Evolutionary conservation across 2,113 vertebrate genomes (phyloP), one percentile per base, ranked within the genome.

Genomic region (Perccottus glenii): DNA sequence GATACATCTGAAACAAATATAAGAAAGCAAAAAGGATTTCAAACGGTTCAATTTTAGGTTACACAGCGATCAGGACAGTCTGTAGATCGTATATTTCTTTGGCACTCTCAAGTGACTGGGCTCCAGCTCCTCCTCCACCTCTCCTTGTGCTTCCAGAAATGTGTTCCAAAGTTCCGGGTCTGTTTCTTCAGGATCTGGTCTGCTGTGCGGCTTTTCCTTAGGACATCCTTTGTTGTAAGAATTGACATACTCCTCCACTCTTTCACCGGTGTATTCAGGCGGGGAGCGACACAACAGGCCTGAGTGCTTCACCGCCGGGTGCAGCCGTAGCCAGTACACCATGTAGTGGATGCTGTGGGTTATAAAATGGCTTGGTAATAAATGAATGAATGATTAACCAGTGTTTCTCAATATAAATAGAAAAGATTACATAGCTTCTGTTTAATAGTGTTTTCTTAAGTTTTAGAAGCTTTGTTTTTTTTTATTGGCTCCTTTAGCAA

Each of bases 261-360:
- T 58, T 11, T 87, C 67, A 4, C 84, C 88, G 0, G 50, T 65
- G 1, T 86, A 58, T 51, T 88, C 79, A 38, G 33, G 75, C 11
- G 90, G 90, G 51, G 90, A 83, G 46, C 51, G 84, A 60, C 88
- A 91, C 61, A 77, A 5, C 57, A 91, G 67, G 33, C 90, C 88
- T 0, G 85, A 84, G 78, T 86, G 53, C 68, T 27, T 85, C 53
- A 90, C 90, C 6, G 7, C 61, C 2, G 87, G 69, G 71, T 91
- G 90, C 44, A 90, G 84, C 6, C 44, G 76, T 40, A 91, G 60
- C 90, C 88, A 91, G 67, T 91, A 91, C 56, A 87, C 75, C 85
- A 89, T 87, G 78, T 91, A 91, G 67, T 91, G 90, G 58, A 91
- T 91, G 64, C 90, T 91, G 67, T 14, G 14, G 14, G 33, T 6